A percentile compares a stretch with the other conserved stretches of the same genome.
These are phyloP conservation scores for Ectropis crepuscularia DNA, from an alignment of 2,888 invertebrate species.

Conservation along the genomic window DNA sequence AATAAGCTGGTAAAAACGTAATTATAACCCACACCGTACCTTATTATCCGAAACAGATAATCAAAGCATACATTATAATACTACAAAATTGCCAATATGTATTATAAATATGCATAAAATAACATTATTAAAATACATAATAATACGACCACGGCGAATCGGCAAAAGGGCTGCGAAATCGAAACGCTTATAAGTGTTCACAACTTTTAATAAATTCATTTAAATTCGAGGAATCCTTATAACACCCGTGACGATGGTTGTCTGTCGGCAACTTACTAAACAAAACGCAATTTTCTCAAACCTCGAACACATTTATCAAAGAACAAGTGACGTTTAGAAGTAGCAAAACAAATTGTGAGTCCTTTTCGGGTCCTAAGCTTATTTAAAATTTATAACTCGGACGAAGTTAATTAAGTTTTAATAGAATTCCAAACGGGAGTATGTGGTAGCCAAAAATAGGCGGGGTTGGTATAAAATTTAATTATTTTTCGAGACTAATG, in stretches of 20 bases:
- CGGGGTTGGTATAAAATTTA: conserved; percentile 83
- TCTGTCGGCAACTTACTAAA: conserved; percentile 70
- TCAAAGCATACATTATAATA: conserved; percentile 17
- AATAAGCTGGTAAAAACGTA: not conserved
- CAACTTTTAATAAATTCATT: conserved; percentile 50
- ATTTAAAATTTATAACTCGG: conserved; percentile 75
- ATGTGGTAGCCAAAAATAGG: conserved; percentile 84
- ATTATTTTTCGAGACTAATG: conserved; percentile 80
- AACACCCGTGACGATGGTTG: conserved; percentile 57
- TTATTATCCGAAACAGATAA: conserved; percentile 11
- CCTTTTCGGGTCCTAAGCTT: conserved; percentile 68
- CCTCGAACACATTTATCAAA: conserved; percentile 79
- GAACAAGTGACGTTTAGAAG: conserved; percentile 81
- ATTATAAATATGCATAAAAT: conserved; percentile 22
- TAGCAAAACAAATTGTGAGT: conserved; percentile 82
- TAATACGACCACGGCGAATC: conserved; percentile 37
- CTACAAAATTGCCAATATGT: conserved; percentile 3
- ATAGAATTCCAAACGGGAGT: conserved; percentile 83
- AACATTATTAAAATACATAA: conserved; percentile 36
- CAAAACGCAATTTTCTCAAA: conserved; percentile 73
- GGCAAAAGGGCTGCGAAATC: conserved; percentile 43
- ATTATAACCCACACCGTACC: conserved; percentile 4
- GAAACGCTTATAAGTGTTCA: conserved; percentile 44
- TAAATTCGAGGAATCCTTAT: conserved; percentile 47
- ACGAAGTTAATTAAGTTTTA: conserved; percentile 84